Evolutionary conservation across 2,797 vertebrate species (phyloP), one percentile per base, ranked within the genome.

Genomic region (Bryconaethiops microstoma): DNA sequence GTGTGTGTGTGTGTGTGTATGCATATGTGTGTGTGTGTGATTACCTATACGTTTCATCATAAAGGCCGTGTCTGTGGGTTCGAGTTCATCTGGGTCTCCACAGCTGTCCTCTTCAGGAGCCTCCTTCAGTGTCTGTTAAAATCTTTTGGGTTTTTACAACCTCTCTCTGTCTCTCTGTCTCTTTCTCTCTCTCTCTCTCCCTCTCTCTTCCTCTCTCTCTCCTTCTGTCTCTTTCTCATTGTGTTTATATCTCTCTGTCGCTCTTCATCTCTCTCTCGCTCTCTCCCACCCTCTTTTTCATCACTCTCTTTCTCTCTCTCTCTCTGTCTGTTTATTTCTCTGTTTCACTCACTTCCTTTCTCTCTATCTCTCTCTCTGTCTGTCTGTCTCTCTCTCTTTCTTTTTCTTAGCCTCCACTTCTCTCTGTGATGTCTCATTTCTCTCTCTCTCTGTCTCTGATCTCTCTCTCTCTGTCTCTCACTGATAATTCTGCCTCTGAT

Each of bases 11-110:
- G n/a, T n/a, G n/a, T n/a, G n/a, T n/a, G n/a, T n/a, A n/a, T n/a
- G n/a, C n/a, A n/a, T n/a, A n/a, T 67, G 64, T 45, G 65, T 68
- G 65, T 68, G 65, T 45, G 65, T n/a, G 40, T 67, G 64, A 67
- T 67, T 67, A 42, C 64, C 64, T 40, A 9, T 42, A 40, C 42
- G 29, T 68, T 68, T 68, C 65, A 45, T 68, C 65, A 68, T 40
- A n/a, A 23, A 45, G 65, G 65, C n/a, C 7, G 57, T 59, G 19
- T 68, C 45, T 45, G 65, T 12, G 65, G 14, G 8, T 19, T 45
- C 40, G 0, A 45, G 29, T 45, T 68, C 40, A 68, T 19, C 12
- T 35, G 10, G 64, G 64, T 42, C 65, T 68, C 19, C 21, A 19
- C 65, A 21, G 21, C 42, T 6, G 0, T n/a, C 40, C 65, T 45